Evolutionary conservation across 2,113 vertebrate genomes (phyloP).

Genomic region (Melospiza georgiana): DNA sequence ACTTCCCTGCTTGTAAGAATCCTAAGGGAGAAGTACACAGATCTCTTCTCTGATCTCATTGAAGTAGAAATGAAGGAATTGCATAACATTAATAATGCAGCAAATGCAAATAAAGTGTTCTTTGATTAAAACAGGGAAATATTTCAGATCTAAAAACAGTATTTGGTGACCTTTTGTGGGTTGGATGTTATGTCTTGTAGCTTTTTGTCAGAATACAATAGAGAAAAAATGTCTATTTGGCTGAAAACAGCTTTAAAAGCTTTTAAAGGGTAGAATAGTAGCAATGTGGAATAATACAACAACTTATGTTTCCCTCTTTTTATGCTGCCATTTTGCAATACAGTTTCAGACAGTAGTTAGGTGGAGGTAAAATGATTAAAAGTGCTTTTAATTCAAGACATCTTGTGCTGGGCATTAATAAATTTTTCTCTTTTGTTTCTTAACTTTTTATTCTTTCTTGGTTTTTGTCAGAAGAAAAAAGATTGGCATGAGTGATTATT

Average conservation of each 20-base stretch:
- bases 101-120: neutral
- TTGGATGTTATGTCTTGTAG: neutral
- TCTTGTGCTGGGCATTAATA: neutral
- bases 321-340: neutral
- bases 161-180: neutral
- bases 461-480: neutral
- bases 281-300: neutral
- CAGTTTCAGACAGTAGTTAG: neutral
- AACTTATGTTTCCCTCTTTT: neutral
- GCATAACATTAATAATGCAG: slow-evolving; percentile 5
- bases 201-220: neutral
- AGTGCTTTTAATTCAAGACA: neutral
- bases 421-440: neutral
- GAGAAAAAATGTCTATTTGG: neutral
- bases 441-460: neutral
- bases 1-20: neutral
- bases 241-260: neutral
- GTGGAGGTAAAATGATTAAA: neutral
- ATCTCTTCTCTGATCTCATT: neutral
- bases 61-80: slow-evolving; percentile 38
- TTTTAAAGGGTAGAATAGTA: neutral
- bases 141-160: slow-evolving; percentile 29
- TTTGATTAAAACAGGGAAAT: slow-evolving; percentile 14
- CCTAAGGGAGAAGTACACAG: neutral
- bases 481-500: neutral